phyloP scores from a whole-genome alignment of 2,797 vertebrate species.

The Myripristis murdjan region DNA sequence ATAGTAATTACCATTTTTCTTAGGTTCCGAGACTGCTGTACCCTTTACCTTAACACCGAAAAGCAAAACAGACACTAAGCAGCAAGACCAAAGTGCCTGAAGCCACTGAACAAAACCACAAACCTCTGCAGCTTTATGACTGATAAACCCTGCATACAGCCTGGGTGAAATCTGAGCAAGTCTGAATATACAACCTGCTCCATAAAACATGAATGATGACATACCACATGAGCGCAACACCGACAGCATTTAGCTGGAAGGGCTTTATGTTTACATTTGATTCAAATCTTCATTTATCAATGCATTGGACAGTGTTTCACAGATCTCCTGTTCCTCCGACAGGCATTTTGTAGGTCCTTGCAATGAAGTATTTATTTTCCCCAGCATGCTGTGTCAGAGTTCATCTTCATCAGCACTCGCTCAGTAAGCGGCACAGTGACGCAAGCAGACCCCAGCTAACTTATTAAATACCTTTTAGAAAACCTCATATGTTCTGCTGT shows the following conservation, averaged over 20 bases:
- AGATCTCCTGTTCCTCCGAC: slow-evolving; percentile 44
- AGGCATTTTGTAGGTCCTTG: slow-evolving; percentile 35
- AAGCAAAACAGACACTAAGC: neutral
- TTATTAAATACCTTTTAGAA: neutral
- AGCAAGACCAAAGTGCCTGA: neutral
- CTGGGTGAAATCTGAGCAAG: slow-evolving; percentile 3
- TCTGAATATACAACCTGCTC: slow-evolving; percentile 13
- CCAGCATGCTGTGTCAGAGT: slow-evolving; percentile 36
- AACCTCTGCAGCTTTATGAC: slow-evolving; percentile 4
- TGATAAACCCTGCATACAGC: slow-evolving; percentile 18
- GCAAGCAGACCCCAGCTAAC: neutral
- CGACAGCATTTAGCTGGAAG: slow-evolving; percentile 21
- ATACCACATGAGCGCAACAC: neutral
- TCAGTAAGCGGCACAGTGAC: no score
- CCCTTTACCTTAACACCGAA: slow-evolving; percentile 3
- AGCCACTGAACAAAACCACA: slow-evolving; percentile 10
- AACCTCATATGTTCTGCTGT: neutral
- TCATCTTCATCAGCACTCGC: slow-evolving; percentile 36
- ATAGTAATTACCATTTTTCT: neutral
- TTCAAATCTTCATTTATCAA: slow-evolving; percentile 34
- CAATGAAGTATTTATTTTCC: slow-evolving; percentile 67
- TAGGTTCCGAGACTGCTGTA: neutral
- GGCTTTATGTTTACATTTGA: slow-evolving; percentile 10
- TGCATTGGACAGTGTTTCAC: slow-evolving; percentile 51
- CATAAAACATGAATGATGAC: slow-evolving; percentile 45